Percentiles rank a stretch among this genome's conserved stretches.
These are phyloP conservation scores for Leptarthrus brevirostris DNA, from an alignment of 2,888 invertebrate species.

Conservation along the genomic window DNA sequence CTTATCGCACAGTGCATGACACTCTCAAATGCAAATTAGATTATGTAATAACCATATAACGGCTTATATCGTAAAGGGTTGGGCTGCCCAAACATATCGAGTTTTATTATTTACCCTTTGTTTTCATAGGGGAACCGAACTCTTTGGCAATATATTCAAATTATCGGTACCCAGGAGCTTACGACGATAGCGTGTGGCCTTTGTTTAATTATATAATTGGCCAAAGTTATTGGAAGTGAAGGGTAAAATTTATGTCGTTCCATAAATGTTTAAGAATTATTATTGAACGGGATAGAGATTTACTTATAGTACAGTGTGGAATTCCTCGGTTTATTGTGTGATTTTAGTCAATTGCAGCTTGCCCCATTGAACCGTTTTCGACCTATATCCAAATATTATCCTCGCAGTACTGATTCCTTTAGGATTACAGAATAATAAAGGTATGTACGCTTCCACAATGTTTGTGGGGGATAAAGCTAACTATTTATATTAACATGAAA, in stretches of 20 bases:
- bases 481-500: no score
- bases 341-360: no score
- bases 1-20: constrained; percentile 46
- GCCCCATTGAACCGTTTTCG: no score
- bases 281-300: no score
- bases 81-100: neutral
- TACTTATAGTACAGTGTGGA: no score
- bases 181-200: neutral
- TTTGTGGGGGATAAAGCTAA: no score
- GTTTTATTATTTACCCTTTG: constrained; percentile 9
- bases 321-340: no score
- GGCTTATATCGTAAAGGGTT: neutral
- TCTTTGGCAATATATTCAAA: constrained; percentile 6
- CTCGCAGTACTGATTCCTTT: no score
- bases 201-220: constrained; percentile 20
- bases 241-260: neutral
- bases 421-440: no score
- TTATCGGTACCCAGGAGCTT: constrained; percentile 12
- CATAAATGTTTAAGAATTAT: neutral
- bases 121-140: neutral
- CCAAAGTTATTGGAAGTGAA: neutral
- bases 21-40: constrained; percentile 49
- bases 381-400: no score
- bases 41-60: constrained; percentile 43
- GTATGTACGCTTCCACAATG: no score